Base-by-base conservation (phyloP, 1,140 invertebrate species). In the Chionoecetes opilio region DNA sequence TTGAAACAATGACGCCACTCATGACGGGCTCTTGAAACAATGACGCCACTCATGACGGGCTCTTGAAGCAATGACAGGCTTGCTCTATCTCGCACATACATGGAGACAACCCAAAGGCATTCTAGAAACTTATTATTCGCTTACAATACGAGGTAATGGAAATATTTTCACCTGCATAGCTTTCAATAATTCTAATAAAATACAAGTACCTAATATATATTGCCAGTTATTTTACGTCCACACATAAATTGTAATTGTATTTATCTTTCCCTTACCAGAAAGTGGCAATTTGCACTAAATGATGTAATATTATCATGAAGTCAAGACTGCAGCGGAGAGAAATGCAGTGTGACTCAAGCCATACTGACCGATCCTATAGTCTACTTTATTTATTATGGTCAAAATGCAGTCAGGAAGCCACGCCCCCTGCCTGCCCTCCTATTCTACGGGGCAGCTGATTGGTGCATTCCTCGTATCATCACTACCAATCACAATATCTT, bases 121-220 rank as follows among this genome's bases (percentile, higher is more conserved):
- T 75, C n/a, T 26, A 75, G 46, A 75, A 75, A 75, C 63, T 75
- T 75, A 75, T 75, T 21, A 75, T 75, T 75, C 26, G 21, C 63
- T 75, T 75, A 75, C 21, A 75, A 75, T 75, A 75, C n/a, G 63
- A 75, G 63, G 63, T 75, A 75, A 75, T 75, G n/a, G 63, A 75
- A 75, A 75, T 75, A 21, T 75, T 75, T 75, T 75, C 63, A 75
- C 63, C 63, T 75, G 63, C 63, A 75, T 75, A 75, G 63, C 63
- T 75, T 75, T 75, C 63, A 75, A n/a, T 75, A 75, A 75, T 53
- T 53, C 63, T 75, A 75, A n/a, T 75, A 75, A 75, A 75, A 75
- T 75, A 75, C 63, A 75, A 75, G 21, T 75, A n/a, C n/a, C n/a
- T n/a, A n/a, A n/a, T n/a, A n/a, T n/a, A 75, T 75, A n/a, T 75